Evolutionary conservation across 2,113 vertebrate species (phyloP), one percentile per base, ranked within the genome.

Genomic region (Austrofundulus limnaeus): DNA sequence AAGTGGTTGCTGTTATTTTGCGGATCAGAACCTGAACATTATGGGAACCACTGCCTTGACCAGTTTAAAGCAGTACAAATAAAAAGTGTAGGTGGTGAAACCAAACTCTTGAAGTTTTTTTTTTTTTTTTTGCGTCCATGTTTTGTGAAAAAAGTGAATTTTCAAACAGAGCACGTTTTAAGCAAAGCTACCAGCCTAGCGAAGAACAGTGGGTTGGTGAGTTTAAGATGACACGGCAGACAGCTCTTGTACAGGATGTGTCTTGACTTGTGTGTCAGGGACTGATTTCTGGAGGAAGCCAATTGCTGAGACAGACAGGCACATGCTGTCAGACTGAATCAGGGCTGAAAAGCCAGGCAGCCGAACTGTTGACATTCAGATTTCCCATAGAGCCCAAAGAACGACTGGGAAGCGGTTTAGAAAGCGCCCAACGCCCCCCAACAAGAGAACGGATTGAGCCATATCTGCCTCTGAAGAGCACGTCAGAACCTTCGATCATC

Each of bases 401-500:
- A 63, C 15, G 21, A 60, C 16, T 11, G 31, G 21, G 20, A 41
- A 31, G n/a, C 21, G 19, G 38, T 50, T 2, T 6, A 50, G 66
- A 68, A 17, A 8, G 9, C 25, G 49, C 60, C 60, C 60, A 78
- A 25, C 37, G 9, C 21, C 28, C 24, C 21, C 45, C 9, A 42
- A 60, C 19, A 55, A 55, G 38, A 62, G 28, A 9, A 46, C 67
- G 43, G 46, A 67, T 56, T 57, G 61, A 81, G 66, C 17, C 19
- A 8, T 41, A 43, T 61, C 50, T 55, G 25, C 61, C 51, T 6
- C 21, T 12, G 39, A 56, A 57, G 21, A 71, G 20, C 42, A 19
- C n/a, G 59, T 74, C 60, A 52, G 20, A 47, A 23, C 25, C 61
- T 64, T 80, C 46, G 1, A 67, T 70, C 79, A 71, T 75, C 41